Evolutionary conservation across 2,888 invertebrate genomes (phyloP), one percentile per base, ranked within the genome.

Genomic region (Steromphala cineraria): DNA sequence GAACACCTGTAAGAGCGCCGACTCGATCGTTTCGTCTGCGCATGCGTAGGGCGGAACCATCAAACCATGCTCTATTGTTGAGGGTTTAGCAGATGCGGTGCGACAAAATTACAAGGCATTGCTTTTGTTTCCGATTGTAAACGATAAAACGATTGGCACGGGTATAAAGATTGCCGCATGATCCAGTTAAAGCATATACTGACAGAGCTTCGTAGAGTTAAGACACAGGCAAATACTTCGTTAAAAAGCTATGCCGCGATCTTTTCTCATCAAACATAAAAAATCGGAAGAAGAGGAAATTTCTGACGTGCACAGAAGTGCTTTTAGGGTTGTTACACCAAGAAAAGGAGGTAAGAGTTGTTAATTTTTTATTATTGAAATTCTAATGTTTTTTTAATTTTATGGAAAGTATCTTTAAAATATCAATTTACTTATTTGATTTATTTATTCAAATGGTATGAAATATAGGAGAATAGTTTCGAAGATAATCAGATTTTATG

Each of bases 321-420:
- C 89, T 1, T 89, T 89, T 76, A 86, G 83, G 17, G 79, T 88
- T 55, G 88, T 89, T 8, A 83, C 85, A 15, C 87, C 87, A 17
- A 85, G 83, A 80, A 62, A 36, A 67, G 82, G 83, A 82, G 87
- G 87, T 87, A 84, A 82, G 83, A 76, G 13, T 5, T 46, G 5
- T 10, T 46, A 1, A 46, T 10, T 46, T 13, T 46, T 46, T 4
- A 46, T 10, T 46, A 10, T 46, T 5, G 5, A 13, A 46, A 46
- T 13, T 10, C 13, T 46, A 46, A n/a, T n/a, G n/a, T n/a, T n/a
- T n/a, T 46, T 46, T 5, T 10, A 46, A 46, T 13, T 10, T 46
- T 13, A 46, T 46, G 1, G 36, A 36, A 36, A 2, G 7, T 36
- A 4, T 36, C 2, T 36, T 36, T 36, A 36, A 36, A 4, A 4